Evolutionary conservation across 2,113 vertebrate genomes (phyloP), one percentile per base, ranked within the genome.

Genomic region (Phyllostomus discolor): DNA sequence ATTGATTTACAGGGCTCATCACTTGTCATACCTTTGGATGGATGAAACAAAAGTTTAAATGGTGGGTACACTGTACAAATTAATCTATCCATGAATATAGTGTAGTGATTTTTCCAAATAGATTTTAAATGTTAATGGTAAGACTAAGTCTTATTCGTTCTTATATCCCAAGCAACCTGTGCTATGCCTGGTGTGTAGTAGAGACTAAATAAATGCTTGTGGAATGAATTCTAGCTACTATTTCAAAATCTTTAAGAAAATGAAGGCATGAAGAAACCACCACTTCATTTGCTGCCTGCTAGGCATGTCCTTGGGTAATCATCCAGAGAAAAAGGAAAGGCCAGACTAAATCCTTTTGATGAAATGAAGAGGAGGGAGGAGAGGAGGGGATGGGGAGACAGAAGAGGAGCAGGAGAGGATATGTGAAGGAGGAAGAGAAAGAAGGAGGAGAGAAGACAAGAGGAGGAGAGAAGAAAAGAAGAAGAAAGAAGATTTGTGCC

Each of bases 241-340:
- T 70, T 48, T 73, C 10, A 76, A 88, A 94, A 22, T 88, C 5
- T 69, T 86, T 24, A 20, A 76, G 72, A 16, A 52, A 46, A 70
- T n/a, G 10, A 80, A 87, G n/a, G 19, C 4, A 48, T 72, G 24
- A 70, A 88, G 38, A 19, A 70, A 24, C 10, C 41, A 41, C 7
- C 2, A n/a, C 17, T 76, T 95, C 26, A 81, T 62, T 86, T 95
- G 43, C 8, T 93, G 64, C 57, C 38, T 50, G 70, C n/a, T 52
- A 76, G n/a, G 4, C 17, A 69, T 26, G 10, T 41, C 14, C 5
- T 91, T 75, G 73, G 88, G 64, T 88, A 96, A 88, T 33, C 11
- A 73, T 85, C 69, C 73, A 81, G 75, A 85, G 35, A 84, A 89
- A 95, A 97, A 91, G 62, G 50, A 57, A 96, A 11, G 35, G 10